Evolutionary conservation across 2,113 vertebrate genomes (phyloP).

Genomic region (Egretta garzetta): DNA sequence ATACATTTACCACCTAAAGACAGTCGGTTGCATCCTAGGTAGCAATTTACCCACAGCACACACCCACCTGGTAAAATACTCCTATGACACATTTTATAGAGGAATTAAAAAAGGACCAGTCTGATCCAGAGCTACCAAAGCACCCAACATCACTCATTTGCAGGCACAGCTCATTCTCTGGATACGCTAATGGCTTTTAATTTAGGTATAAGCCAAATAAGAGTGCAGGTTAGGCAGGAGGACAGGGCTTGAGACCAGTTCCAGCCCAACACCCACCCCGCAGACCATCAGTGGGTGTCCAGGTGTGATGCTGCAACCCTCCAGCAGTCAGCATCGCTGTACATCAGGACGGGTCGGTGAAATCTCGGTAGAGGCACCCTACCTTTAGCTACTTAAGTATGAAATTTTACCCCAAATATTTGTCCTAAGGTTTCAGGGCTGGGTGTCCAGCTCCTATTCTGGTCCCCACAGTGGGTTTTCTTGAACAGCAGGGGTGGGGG

Average conservation of each 20-base stretch:
- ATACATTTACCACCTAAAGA: accelerated
- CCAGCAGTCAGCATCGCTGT: accelerated
- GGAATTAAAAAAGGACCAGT: accelerated
- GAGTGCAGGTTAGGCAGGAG: too few species aligned
- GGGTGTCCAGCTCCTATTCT: accelerated
- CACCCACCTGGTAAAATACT: neutral
- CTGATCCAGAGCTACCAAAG: neutral
- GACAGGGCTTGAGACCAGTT: neutral
- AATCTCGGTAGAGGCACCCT: accelerated
- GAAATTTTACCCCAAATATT: neutral
- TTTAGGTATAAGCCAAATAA: accelerated
- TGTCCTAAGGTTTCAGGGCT: accelerated
- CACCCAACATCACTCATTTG: accelerated
- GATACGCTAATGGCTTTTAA: accelerated
- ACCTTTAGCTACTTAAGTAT: neutral
- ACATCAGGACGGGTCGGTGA: accelerated
- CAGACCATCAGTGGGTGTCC: accelerated
- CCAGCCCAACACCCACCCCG: neutral
- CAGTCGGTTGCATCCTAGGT: accelerated
- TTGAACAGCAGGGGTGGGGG: accelerated
- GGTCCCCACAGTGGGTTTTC: neutral
- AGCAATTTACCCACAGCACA: neutral
- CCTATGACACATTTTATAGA: accelerated
- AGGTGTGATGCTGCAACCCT: accelerated
- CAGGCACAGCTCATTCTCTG: accelerated